Conservation (phyloP, 2,113 vertebrate species). For the Pseudopipra pipra region DNA sequence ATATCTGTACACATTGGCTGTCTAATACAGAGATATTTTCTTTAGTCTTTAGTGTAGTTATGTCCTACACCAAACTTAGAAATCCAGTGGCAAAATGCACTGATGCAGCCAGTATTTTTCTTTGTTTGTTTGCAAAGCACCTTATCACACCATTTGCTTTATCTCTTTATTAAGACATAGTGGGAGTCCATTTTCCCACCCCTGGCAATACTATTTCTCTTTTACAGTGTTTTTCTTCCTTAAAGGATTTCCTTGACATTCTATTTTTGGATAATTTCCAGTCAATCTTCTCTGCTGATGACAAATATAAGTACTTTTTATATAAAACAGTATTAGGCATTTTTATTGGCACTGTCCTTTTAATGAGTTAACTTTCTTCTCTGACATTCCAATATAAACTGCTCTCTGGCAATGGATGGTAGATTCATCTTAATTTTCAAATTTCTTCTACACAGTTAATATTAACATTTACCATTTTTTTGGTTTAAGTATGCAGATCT, state of each 20-base stretch:
- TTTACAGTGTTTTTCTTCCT: neutral
- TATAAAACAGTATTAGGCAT: constrained; percentile 43
- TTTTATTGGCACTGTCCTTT: constrained; percentile 57
- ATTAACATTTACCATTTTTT: constrained; percentile 47
- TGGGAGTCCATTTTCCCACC: neutral
- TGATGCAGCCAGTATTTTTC: neutral
- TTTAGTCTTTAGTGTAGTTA: neutral
- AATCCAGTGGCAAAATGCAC: neutral
- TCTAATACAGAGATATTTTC: neutral
- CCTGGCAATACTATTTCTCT: neutral
- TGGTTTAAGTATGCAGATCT: constrained; percentile 42
- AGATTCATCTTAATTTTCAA: constrained; percentile 65
- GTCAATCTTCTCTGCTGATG: constrained; percentile 19
- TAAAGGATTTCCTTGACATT: neutral
- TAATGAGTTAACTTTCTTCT: constrained; percentile 48
- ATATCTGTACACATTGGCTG: neutral
- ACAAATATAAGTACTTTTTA: constrained; percentile 18
- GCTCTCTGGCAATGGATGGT: constrained; percentile 51
- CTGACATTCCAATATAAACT: constrained; percentile 10
- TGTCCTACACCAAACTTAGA: neutral
- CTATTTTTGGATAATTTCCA: neutral
- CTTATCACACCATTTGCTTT: neutral
- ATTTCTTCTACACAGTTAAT: constrained; percentile 53
- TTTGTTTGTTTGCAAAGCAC: neutral
- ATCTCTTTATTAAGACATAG: neutral